phyloP scores from a whole-genome alignment of 1,140 invertebrate genomes.

The Colletes latitarsis region DNA sequence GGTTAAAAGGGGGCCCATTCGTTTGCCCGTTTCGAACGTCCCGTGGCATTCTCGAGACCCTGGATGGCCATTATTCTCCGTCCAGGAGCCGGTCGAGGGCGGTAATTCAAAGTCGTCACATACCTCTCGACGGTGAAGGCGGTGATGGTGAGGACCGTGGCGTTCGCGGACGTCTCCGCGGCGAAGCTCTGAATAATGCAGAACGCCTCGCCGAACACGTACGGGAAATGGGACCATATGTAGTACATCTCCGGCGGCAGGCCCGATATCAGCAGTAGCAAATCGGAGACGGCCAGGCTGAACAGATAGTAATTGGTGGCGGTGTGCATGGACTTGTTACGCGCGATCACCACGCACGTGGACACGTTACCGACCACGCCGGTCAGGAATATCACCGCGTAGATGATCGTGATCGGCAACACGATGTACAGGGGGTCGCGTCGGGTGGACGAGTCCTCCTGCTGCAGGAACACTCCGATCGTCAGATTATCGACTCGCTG shows the following conservation, averaged over 20 bases:
- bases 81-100: background rate
- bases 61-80: background rate
- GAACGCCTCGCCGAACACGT: conserved; percentile 92
- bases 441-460: conserved; percentile 68
- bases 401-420: conserved; percentile 90
- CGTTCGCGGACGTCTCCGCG: conserved; percentile 95
- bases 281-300: conserved; percentile 95
- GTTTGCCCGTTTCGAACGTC: background rate
- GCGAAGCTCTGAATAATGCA: conserved; percentile 92
- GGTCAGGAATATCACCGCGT: conserved; percentile 90
- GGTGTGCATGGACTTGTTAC: conserved; percentile 94
- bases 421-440: conserved; percentile 88
- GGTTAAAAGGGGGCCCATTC: background rate
- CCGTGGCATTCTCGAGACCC: background rate
- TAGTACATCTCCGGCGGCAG: conserved; percentile 92
- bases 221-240: conserved; percentile 94
- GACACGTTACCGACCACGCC: conserved; percentile 95
- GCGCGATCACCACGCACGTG: conserved; percentile 94
- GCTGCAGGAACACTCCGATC: conserved; percentile 40
- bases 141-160: conserved; percentile 95
- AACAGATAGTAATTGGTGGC: conserved; percentile 96
- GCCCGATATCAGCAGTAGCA: conserved; percentile 91
- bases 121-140: conserved; percentile 94
- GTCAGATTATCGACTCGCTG: conserved; percentile 67
- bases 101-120: conserved; percentile 21